Evolutionary conservation across 2,888 invertebrate species (phyloP), one percentile per base, ranked within the genome.

Genomic region (Cheiracanthium punctorium): DNA sequence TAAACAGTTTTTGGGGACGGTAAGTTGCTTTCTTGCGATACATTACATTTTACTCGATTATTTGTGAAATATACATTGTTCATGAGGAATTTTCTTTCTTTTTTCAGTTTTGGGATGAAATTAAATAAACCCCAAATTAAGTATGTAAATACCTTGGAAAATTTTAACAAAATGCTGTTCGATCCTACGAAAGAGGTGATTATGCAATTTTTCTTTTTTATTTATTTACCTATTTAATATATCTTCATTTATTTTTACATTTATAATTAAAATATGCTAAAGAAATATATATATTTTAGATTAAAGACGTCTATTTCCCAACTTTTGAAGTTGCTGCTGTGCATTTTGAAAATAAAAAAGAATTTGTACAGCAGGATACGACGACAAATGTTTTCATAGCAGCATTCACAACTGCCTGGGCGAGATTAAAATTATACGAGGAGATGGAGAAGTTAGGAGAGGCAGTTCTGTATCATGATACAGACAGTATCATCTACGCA

Each of bases 1-100:
- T 82, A 0, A 82, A 76, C 12, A 81, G 52, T 29, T 81, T 81
- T 33, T 75, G 81, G 74, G 58, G 58, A 24, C 33, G 75, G 74
- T 69, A 70, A 33, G n/a, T n/a, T n/a, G n/a, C n/a, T n/a, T 14
- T 32, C 24, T 24, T 58, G 2, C 20, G 2, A 17, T 24, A 17
- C 5, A 24, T 58, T 58, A 24, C 24, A 58, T 24, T 58, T 58
- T 7, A 12, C 10, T 7, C 10, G 37, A 7, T 37, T 37, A 37
- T 10, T 7, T 37, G 37, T 37, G 10, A 7, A 37, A 37, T n/a
- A 10, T 37, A 37, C 10, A 7, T 37, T 37, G 10, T 37, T 37
- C 37, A 7, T 37, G 4, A n/a, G n/a, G 7, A 37, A 70, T 70
- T n/a, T 37, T 20, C 37, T 37, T 37, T 37, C 20, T 70, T 8